These are phyloP conservation scores for Cataglyphis albicans DNA, from an alignment of 2,888 invertebrate species.

Conservation along the genomic window DNA sequence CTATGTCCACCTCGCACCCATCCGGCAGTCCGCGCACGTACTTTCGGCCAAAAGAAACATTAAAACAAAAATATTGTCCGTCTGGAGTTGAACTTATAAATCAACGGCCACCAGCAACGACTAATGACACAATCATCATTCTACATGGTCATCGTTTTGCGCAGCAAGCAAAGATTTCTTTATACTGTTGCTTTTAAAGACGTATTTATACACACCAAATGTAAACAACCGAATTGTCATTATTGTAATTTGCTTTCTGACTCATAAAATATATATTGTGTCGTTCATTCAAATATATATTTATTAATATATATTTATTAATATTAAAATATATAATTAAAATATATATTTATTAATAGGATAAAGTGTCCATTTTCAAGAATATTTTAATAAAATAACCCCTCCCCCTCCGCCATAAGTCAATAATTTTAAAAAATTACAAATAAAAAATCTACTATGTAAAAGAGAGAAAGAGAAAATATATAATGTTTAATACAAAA, in stretches of 20 bases:
- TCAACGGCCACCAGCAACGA: slow-evolving; percentile 74
- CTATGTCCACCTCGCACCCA: slow-evolving; percentile 78
- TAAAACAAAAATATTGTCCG: slow-evolving; percentile 80
- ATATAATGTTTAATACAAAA: not conserved
- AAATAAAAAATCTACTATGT: not conserved
- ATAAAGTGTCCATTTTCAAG: not conserved
- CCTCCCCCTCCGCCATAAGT: not conserved
- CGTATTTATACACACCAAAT: slow-evolving; percentile 24
- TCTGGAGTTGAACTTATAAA: slow-evolving; percentile 81
- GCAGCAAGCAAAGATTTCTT: slow-evolving; percentile 48
- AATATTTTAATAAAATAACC: not conserved
- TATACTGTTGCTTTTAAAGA: slow-evolving; percentile 37
- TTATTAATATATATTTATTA: not conserved
- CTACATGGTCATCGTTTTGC: slow-evolving; percentile 53
- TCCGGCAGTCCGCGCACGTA: slow-evolving; percentile 78
- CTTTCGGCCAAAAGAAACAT: slow-evolving; percentile 78
- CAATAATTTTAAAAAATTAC: not conserved
- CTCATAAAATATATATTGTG: not conserved
- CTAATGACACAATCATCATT: slow-evolving; percentile 70
- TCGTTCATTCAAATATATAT: not conserved
- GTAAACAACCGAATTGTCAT: not conserved
- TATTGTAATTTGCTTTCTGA: not conserved
- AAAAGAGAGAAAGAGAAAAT: not conserved
- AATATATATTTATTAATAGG: not conserved
- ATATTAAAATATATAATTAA: too few species aligned